Conservation (phyloP, 1,140 invertebrate genomes). For the Scaptodrosophila lebanonensis region DNA sequence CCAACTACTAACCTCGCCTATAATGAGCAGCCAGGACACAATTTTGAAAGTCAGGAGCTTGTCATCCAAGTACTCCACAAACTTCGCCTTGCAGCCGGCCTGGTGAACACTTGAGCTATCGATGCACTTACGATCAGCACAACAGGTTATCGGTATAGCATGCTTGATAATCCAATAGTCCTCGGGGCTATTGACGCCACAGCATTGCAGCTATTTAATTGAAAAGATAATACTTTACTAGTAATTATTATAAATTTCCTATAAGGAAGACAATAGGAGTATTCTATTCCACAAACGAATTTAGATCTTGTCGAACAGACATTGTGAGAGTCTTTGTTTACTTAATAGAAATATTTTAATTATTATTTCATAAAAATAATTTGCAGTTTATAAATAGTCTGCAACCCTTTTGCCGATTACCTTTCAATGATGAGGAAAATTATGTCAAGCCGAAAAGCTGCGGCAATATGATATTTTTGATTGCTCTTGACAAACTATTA, state of each 20-base stretch:
- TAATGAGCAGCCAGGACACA: conserved; percentile 56
- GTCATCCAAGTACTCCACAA: conserved; percentile 54
- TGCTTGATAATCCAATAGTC: conserved; percentile 60
- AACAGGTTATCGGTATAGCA: conserved; percentile 53
- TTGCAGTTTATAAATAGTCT: too few relatives aligned
- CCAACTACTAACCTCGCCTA: conserved; percentile 51
- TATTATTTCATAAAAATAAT: too few relatives aligned
- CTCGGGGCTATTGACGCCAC: conserved; percentile 57
- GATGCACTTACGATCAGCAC: conserved; percentile 44
- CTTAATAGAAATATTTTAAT: too few relatives aligned
- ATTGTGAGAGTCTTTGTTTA: too few relatives aligned
- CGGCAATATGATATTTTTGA: too few relatives aligned
- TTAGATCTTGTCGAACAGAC: too few relatives aligned
- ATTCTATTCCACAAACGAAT: neutral
- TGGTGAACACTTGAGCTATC: conserved; percentile 30
- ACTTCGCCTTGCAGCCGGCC: conserved; percentile 57
- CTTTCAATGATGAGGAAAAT: too few relatives aligned
- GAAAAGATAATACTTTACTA: too few relatives aligned
- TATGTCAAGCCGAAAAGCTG: too few relatives aligned
- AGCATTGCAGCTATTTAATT: conserved; percentile 50
- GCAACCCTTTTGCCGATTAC: too few relatives aligned
- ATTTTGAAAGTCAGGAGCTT: conserved; percentile 63
- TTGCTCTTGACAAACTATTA: too few relatives aligned
- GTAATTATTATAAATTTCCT: neutral
- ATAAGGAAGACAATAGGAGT: neutral